A percentile compares a stretch with the other conserved stretches of the same genome.
Evolutionary conservation across 2,888 invertebrate species (phyloP).

Genomic region (Drosophila acutilabella): DNA sequence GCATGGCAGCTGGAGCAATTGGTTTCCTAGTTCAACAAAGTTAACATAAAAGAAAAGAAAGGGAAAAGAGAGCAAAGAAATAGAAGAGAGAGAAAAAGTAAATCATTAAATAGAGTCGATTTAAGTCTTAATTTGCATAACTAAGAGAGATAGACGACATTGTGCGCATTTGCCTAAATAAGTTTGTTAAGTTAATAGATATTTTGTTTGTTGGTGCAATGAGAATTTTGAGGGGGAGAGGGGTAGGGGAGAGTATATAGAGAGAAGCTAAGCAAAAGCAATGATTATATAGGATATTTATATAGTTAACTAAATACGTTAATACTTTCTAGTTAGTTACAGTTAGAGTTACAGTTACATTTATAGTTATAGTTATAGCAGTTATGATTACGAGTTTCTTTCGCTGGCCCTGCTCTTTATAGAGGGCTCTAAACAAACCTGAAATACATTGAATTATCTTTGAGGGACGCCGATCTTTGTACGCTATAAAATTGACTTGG

Average conservation of each 20-base stretch:
- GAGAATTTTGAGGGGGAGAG: constrained; percentile 37
- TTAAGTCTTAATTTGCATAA: constrained; percentile 1
- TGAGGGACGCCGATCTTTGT: constrained; percentile 88
- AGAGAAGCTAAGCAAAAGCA: constrained; percentile 75
- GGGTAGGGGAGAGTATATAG: constrained; percentile 12
- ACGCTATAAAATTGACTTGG: constrained; percentile 86
- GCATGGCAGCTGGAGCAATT: constrained; percentile 80
- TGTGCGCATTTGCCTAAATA: constrained; percentile 58
- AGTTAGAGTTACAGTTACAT: constrained; percentile 18
- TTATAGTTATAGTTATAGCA: constrained; percentile 7
- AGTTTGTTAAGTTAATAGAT: constrained; percentile 42
- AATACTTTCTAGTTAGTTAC: constrained; percentile 58
- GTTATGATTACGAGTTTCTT: constrained; percentile 19
- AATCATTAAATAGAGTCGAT: constrained; percentile 38
- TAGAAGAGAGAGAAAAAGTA: constrained; percentile 35
- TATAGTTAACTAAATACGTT: constrained; percentile 26
- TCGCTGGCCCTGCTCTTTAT: constrained; percentile 5
- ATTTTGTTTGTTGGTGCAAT: constrained; percentile 52
- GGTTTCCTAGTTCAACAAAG: constrained; percentile 69
- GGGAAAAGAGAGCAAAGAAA: constrained; percentile 5
- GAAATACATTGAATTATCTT: constrained; percentile 85
- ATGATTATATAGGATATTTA: constrained; percentile 29
- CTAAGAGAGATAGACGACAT: constrained; percentile 58
- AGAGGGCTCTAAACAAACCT: constrained; percentile 84
- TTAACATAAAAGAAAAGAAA: constrained; percentile 5